Percentiles rank a stretch among this genome's conserved stretches.
These are phyloP conservation scores for Drosophila nr. fundita DNA, from an alignment of 2,888 invertebrate species.

Conservation along the genomic window DNA sequence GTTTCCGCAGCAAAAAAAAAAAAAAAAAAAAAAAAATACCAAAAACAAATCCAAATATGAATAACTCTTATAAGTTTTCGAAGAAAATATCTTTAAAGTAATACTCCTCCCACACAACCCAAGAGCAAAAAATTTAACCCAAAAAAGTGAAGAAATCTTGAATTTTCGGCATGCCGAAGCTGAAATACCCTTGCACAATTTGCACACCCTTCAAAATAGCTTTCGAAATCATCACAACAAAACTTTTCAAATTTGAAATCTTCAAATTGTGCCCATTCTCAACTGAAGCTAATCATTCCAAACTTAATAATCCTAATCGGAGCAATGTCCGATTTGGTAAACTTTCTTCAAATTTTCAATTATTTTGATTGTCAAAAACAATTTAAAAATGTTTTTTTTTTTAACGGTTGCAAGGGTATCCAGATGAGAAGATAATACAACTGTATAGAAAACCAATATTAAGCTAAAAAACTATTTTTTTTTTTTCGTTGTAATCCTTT, in stretches of 20 bases:
- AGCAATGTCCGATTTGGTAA: background rate
- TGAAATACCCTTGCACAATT: slow-evolving; percentile 1
- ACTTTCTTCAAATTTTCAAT: background rate
- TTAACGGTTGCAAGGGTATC: background rate
- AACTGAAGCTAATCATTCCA: background rate
- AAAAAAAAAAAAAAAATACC: background rate
- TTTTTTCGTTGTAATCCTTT: background rate
- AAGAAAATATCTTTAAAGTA: slow-evolving; percentile 11
- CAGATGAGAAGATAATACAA: background rate
- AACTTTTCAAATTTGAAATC: background rate
- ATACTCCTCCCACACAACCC: background rate
- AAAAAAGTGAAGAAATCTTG: background rate
- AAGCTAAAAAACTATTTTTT: background rate
- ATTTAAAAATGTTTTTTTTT: background rate
- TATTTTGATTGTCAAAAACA: background rate
- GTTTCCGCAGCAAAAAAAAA: slow-evolving; percentile 24
- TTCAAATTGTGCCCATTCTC: background rate
- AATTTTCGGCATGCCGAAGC: background rate
- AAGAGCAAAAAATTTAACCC: background rate
- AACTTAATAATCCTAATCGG: background rate
- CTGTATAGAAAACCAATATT: background rate
- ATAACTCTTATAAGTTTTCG: slow-evolving; percentile 31
- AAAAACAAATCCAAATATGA: slow-evolving; percentile 3
- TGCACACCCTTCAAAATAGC: background rate
- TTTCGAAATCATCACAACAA: background rate